Base-by-base conservation (phyloP, 2,888 invertebrate genomes). In the Ochropacha duplaris region DNA sequence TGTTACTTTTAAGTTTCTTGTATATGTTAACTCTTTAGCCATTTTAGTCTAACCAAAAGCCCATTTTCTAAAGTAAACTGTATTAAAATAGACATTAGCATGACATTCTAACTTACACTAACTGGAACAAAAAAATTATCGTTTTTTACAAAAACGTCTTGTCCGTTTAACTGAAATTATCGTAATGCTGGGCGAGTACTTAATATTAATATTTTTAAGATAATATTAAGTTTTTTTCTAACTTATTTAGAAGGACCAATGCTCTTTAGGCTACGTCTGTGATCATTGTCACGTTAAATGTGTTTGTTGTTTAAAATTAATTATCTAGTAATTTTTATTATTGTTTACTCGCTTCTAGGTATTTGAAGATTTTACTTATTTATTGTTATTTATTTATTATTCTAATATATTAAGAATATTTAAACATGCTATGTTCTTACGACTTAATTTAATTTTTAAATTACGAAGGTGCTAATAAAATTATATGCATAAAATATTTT, bases 221-320 rank as follows among this genome's bases (percentile, higher is more conserved):
- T 26, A 26, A 26, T 55, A 44, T 57, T 36, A 39, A 57, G 22
- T 49, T 36, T 55, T 28, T 12, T 9, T 28, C 6, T 54, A 50
- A 52, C 56, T 34, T 57, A 54, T 54, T 49, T 49, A 16, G 62
- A 58, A 58, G 52, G 39, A 57, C 65, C 61, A 74, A 76, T 68
- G 91, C 90, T 91, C 90, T 90, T 81, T 87, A 83, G 87, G 92
- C 91, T 90, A 83, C 82, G 82, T 73, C 92, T 92, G 92, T 92
- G 92, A 92, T 92, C 86, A 66, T 70, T 77, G 62, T 89, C 85
- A 86, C 83, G 64, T 80, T 71, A 79, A 77, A 44, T 34, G 28
- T 31, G 31, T 31, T 78, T 79, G 56, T 78, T 76, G 62, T 68
- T 62, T 61, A 67, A 65, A 57, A 69, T 60, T 60, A 55, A 57